Conservation (phyloP, 1,140 invertebrate genomes). For the Macrotrachela quadricornifera region DNA sequence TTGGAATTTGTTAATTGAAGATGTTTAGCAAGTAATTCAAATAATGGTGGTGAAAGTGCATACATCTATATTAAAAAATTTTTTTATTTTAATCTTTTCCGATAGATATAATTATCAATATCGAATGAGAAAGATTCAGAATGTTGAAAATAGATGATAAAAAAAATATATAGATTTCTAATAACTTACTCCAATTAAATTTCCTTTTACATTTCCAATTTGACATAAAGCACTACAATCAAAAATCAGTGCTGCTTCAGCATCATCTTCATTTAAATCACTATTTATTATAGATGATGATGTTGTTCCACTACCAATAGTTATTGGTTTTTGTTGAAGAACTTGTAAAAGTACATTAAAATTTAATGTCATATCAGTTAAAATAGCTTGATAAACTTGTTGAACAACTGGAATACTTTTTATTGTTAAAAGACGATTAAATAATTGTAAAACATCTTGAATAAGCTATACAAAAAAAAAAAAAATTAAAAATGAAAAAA, state of each 20-base stretch:
- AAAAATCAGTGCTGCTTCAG: slow-evolving; percentile 49
- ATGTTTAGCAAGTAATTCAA: slow-evolving; percentile 55
- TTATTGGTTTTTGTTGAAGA: background rate
- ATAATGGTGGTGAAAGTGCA: slow-evolving; percentile 66
- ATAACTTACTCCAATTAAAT: slow-evolving; percentile 28
- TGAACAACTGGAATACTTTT: slow-evolving; percentile 6
- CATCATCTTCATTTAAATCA: slow-evolving; percentile 31
- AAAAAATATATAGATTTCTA: slow-evolving; percentile 10
- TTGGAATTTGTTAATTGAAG: slow-evolving; percentile 42
- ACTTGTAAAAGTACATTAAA: background rate
- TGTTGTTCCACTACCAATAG: background rate
- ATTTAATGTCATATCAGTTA: background rate
- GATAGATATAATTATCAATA: no score
- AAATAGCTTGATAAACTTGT: slow-evolving; percentile 6
- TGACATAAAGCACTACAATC: slow-evolving; percentile 55
- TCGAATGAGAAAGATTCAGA: no score
- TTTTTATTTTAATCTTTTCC: no score
- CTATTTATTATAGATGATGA: background rate
- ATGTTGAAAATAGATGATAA: no score
- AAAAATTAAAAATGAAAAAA: no score
- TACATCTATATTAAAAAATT: slow-evolving; percentile 55
- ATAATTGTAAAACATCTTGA: slow-evolving; percentile 1
- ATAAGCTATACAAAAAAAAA: no score
- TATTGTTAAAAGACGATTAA: background rate
- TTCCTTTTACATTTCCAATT: slow-evolving; percentile 39